Conservation (phyloP, 2,113 vertebrate species). For the Urocolius indicus region DNA sequence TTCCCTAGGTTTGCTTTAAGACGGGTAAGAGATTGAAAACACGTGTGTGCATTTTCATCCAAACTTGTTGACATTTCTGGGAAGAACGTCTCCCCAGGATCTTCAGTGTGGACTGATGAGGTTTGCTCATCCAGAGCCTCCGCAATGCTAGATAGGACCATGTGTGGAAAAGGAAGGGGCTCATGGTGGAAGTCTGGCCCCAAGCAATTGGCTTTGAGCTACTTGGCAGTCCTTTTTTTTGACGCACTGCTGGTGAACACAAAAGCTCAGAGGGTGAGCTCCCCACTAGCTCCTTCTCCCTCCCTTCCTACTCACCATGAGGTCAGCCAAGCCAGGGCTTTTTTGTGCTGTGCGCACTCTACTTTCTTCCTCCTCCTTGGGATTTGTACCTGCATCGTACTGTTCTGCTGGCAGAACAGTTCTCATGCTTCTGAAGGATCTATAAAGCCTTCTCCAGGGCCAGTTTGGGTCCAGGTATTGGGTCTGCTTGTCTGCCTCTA, state of each 20-base stretch:
- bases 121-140: neutral
- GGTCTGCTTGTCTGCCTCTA: conserved; percentile 12
- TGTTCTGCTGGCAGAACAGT: conserved; percentile 27
- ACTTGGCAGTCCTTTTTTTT: conserved; percentile 6
- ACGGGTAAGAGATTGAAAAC: neutral
- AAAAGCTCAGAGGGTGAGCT: neutral
- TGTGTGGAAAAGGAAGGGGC: neutral
- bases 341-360: conserved; percentile 1
- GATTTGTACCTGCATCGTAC: conserved; percentile 19
- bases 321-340: neutral
- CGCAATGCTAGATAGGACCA: neutral
- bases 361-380: conserved; percentile 14
- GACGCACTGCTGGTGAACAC: neutral
- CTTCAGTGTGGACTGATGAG: conserved; percentile 5
- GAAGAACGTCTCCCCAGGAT: neutral
- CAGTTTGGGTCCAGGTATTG: neutral
- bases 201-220: neutral
- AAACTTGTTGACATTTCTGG: neutral
- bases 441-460: neutral
- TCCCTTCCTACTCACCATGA: neutral
- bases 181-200: neutral
- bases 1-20: conserved; percentile 20
- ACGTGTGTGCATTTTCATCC: neutral
- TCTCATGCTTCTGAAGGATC: conserved; percentile 22
- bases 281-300: neutral